Evolutionary conservation across 2,797 vertebrate genomes (phyloP), one percentile per base, ranked within the genome.

Genomic region (Telmatherina bonti): DNA sequence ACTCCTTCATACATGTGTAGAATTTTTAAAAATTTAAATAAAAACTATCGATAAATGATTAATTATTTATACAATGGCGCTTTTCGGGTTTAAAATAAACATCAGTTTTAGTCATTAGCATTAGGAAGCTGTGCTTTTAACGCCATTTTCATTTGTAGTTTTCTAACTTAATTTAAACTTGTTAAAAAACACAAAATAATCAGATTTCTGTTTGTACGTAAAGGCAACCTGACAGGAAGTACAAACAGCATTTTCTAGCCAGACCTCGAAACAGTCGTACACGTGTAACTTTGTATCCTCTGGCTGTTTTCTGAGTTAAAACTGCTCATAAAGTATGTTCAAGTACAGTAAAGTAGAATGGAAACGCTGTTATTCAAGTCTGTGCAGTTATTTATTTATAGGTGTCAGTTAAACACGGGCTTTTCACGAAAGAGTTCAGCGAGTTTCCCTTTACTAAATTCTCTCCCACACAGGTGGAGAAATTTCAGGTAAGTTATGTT

Each of bases 201-300:
- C 30, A 58, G 16, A 74, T 79, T 78, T 83, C 84, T 72, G 30
- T 51, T 2, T 1, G 72, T 70, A 24, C 47, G 0, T 83, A 80
- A 91, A 90, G 1, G 88, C 84, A 33, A n/a, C 31, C 87, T 20
- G 0, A 47, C 81, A 80, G 90, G 88, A 91, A 89, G 82, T 67
- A 54, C 33, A 30, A 13, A 11, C 26, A 35, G 24, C 12, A 41
- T 41, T 36, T 12, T 6, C 0, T n/a, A 5, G 38, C 31, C 36
- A 53, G 31, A 18, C 10, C 6, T 35, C 2, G 45, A 36, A 35
- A 15, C 8, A 29, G 1, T 51, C 22, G 20, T 1, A 7, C 11
- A 18, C 5, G 18, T 24, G 15, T 3, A 56, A 29, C 10, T 72
- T 49, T 20, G 33, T 52, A 4, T 60, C 10, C 20, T 52, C 7